phyloP scores from a whole-genome alignment of 2,797 vertebrate genomes.

The Aeoliscus strigatus region DNA sequence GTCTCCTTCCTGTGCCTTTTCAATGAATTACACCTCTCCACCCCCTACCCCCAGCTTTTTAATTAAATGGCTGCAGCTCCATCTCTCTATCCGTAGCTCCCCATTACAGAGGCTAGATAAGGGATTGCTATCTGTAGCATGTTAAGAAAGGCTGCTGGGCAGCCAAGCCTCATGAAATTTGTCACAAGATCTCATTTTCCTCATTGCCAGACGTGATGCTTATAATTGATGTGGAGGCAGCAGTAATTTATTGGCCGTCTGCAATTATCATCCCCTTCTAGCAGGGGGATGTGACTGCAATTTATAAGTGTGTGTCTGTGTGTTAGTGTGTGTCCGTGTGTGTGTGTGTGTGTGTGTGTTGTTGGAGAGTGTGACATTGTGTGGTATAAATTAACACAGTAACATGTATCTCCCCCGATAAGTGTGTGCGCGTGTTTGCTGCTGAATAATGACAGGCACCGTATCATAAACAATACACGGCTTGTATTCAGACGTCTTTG shows the following conservation, averaged over 20 bases:
- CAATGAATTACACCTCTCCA: constrained; percentile 78
- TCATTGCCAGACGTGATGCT: constrained; percentile 84
- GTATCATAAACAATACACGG: constrained; percentile 66
- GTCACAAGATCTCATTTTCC: constrained; percentile 87
- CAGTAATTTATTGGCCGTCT: constrained; percentile 84
- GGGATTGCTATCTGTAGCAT: constrained; percentile 87
- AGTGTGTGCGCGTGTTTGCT: constrained; percentile 32
- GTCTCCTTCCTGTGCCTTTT: constrained; percentile 81
- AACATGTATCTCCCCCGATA: constrained; percentile 52
- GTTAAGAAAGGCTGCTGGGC: constrained; percentile 86
- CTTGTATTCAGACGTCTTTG: constrained; percentile 45
- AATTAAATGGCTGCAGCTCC: constrained; percentile 95
- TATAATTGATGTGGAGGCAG: constrained; percentile 88
- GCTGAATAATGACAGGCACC: constrained; percentile 56
- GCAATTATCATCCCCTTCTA: constrained; percentile 84
- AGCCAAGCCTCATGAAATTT: constrained; percentile 80
- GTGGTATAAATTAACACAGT: constrained; percentile 65
- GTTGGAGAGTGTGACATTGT: constrained; percentile 48
- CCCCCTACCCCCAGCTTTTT: constrained; percentile 78
- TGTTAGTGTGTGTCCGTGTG: no score
- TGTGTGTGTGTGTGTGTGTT: constrained; percentile 53
- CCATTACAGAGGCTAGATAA: constrained; percentile 87
- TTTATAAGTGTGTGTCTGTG: constrained; percentile 67
- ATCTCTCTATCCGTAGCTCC: constrained; percentile 84
- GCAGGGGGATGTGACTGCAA: constrained; percentile 84